A percentile compares a stretch with the other conserved stretches of the same genome.
Conservation (phyloP, 2,797 vertebrate species). For the Dermochelys coriacea region DNA sequence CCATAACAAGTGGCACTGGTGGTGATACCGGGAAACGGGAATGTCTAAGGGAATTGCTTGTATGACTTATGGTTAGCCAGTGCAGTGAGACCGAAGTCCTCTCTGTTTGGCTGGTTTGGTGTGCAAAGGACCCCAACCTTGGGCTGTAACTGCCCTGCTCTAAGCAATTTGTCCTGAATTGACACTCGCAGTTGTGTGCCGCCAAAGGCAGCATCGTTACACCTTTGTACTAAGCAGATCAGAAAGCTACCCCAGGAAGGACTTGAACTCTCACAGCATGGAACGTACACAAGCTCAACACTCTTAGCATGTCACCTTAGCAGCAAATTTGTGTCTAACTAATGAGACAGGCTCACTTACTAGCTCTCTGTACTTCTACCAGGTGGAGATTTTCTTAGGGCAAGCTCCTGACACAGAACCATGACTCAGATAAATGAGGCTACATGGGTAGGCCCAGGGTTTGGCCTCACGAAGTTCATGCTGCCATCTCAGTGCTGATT, state of each 20-base stretch:
- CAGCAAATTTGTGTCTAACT: not conserved
- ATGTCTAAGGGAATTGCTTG: too few relatives aligned
- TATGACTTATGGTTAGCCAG: too few relatives aligned
- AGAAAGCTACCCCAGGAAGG: not conserved
- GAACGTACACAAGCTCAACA: not conserved
- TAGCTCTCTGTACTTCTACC: not conserved
- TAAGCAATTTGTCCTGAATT: too few relatives aligned
- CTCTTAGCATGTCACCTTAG: not conserved
- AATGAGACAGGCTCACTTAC: not conserved
- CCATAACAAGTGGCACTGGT: too few relatives aligned
- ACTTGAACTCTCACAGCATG: not conserved
- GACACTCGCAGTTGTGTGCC: too few relatives aligned
- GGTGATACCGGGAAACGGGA: too few relatives aligned
- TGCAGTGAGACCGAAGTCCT: too few relatives aligned
- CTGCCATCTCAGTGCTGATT: not conserved
- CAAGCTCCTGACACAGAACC: not conserved
- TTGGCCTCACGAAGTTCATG: rapidly evolving
- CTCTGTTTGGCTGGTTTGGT: too few relatives aligned
- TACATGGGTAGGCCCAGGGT: not conserved
- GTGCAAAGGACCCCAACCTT: too few relatives aligned
- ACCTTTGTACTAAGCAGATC: not conserved
- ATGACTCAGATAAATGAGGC: not conserved
- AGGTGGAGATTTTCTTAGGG: not conserved
- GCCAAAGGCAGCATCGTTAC: too few relatives aligned
- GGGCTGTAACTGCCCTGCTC: too few relatives aligned